A percentile compares a stretch with the other conserved stretches of the same genome.
These are phyloP conservation scores for Salmo trutta DNA, from an alignment of 2,797 vertebrate genomes.

Conservation along the genomic window DNA sequence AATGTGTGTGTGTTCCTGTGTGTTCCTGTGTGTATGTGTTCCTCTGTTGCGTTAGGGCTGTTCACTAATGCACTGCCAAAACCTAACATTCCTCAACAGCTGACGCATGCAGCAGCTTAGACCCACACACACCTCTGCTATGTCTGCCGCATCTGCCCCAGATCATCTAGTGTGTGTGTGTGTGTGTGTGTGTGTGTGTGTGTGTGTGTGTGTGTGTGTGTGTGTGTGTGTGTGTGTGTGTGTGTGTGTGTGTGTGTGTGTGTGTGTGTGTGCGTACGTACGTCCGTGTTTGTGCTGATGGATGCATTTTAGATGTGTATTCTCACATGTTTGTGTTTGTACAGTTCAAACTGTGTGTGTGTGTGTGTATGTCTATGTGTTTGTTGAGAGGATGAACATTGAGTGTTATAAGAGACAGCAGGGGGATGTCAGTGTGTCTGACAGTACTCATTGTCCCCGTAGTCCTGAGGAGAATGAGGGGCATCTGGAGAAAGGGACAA, in stretches of 20 bases:
- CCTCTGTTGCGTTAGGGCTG: background rate
- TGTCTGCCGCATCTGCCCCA: background rate
- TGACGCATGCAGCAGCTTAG: background rate
- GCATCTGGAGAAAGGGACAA: constrained; percentile 32
- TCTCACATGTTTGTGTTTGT: background rate
- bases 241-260: constrained; percentile 17
- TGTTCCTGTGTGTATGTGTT: background rate
- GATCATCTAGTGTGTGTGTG: background rate
- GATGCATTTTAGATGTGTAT: background rate
- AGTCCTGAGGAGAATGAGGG: constrained; percentile 40
- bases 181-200: background rate
- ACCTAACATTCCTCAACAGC: background rate
- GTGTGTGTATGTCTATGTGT: constrained; percentile 22
- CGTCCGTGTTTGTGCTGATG: background rate
- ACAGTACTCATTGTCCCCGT: constrained; percentile 49
- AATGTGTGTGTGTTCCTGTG: constrained; percentile 20
- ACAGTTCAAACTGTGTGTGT: background rate
- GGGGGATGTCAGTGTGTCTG: constrained; percentile 34
- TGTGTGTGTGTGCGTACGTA: constrained; percentile 2
- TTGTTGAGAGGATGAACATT: constrained; percentile 5
- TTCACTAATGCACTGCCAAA: background rate
- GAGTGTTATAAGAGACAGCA: constrained; percentile 1
- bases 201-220: background rate
- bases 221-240: background rate
- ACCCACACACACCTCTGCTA: background rate